These are phyloP conservation scores for Trissolcus basalis DNA, from an alignment of 1,140 invertebrate genomes.

Conservation along the genomic window DNA sequence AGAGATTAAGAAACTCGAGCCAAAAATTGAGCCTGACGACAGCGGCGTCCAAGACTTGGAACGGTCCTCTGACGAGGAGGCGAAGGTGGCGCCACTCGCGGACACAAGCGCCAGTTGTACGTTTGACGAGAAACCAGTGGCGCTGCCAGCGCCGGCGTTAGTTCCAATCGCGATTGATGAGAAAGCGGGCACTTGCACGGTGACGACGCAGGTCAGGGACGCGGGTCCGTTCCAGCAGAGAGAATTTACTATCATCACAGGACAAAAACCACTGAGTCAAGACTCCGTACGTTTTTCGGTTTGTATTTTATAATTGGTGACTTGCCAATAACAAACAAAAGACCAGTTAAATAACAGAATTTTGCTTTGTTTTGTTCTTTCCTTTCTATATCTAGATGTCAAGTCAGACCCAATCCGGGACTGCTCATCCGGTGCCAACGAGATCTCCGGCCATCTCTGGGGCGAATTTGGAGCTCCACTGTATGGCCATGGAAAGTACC, in stretches of 20 bases:
- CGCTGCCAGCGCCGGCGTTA: slow-evolving; percentile 1
- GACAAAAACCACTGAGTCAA: background rate
- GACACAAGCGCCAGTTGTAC: background rate
- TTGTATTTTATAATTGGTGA: no score
- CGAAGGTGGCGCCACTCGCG: background rate
- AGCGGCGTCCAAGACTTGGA: slow-evolving; percentile 29
- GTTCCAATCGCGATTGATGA: background rate
- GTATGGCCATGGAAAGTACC: background rate
- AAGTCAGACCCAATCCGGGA: background rate
- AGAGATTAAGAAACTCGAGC: slow-evolving; percentile 28
- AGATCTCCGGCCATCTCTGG: background rate
- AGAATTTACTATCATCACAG: slow-evolving; percentile 11
- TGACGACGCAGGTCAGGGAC: slow-evolving; percentile 19
- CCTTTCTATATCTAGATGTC: background rate
- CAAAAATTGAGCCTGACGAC: slow-evolving; percentile 27
- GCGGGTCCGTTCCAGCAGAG: background rate
- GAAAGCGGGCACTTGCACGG: slow-evolving; percentile 1
- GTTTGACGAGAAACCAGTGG: slow-evolving; percentile 11
- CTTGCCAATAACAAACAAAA: no score
- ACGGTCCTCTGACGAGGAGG: background rate
- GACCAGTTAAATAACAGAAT: no score
- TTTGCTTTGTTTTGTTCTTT: background rate
- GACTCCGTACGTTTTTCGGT: background rate
- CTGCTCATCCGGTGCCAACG: background rate
- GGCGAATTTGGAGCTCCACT: background rate